Percentiles rank a stretch among this genome's conserved stretches.
Conservation (phyloP, 2,113 vertebrate species). For the Lepisosteus osseus region DNA sequence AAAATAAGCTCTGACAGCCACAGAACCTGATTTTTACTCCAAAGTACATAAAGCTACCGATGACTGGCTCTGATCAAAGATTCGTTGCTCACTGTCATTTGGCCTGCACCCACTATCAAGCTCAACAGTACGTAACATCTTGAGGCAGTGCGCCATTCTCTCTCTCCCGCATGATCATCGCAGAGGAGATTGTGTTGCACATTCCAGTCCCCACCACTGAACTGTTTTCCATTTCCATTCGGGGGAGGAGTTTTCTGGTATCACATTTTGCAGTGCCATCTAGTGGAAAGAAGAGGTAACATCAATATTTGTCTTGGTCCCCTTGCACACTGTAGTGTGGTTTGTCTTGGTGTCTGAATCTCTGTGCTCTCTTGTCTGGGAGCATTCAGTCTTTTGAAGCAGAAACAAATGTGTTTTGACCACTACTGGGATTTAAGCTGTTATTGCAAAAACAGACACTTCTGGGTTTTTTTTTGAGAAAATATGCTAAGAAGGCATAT, state of each 20-base stretch:
- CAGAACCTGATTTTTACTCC: constrained; percentile 17
- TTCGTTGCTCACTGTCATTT: not conserved
- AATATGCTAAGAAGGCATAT: no score
- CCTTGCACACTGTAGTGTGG: no score
- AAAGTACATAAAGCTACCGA: constrained; percentile 15
- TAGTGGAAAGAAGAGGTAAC: constrained; percentile 15
- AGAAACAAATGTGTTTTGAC: no score
- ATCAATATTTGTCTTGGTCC: not conserved
- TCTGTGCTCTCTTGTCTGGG: not conserved
- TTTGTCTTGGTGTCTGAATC: no score
- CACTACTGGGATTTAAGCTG: no score
- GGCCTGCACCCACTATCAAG: not conserved
- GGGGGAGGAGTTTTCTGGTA: not conserved
- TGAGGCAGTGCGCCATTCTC: not conserved
- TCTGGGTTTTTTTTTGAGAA: no score
- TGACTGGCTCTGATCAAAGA: not conserved
- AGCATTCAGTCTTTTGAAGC: not conserved
- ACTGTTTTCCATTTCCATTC: not conserved
- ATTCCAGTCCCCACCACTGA: constrained; percentile 4
- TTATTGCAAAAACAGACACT: no score
- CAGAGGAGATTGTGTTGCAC: not conserved
- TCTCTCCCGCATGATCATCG: not conserved
- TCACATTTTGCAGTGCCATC: constrained; percentile 16
- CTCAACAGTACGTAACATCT: not conserved
- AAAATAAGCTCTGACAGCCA: constrained; percentile 27